Base-by-base conservation (phyloP, 2,888 invertebrate genomes). In the Elmis aenea region DNA sequence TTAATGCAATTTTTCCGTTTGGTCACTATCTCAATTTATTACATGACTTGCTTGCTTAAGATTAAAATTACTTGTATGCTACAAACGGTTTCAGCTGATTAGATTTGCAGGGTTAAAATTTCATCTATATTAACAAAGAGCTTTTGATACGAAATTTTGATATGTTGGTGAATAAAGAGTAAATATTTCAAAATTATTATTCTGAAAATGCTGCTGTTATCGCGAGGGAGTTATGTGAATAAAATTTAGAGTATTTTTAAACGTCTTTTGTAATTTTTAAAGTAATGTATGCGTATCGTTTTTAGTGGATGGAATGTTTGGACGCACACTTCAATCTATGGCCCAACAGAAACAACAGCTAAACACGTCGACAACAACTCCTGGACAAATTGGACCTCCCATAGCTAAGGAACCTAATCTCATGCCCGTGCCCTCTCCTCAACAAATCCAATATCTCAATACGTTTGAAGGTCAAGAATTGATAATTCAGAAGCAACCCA, bases 401-500 rank as follows among this genome's bases (percentile, higher is more conserved):
- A 67, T 68, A 39, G 75, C 74, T 40, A 87, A 88, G 73, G 89
- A 89, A 69, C 86, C 89, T 33, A 92, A 91, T 68, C 75, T 93
- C 61, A 89, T 93, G 86, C 93, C 93, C 46, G 93, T 94, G 57
- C 93, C 94, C 50, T 93, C 93, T 48, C 94, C 94, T 38, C 92
- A 93, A 71, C 93, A 92, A 76, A 92, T 94, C 64, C 91, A 90
- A 55, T 94, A 93, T 74, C 80, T 93, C 61, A 92, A 90, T 74
- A 86, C 91, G 55, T 93, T 94, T 68, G 93, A 94, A 76, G 92
- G 92, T 46, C 93, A 94, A 76, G 94, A 94, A 71, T 72, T 94
- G 61, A 93, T 92, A 54, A 94, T 94, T 71, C 93, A 93, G 65
- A 93, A 93, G 68, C 93, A 94, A 70, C 88, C 92, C 28, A 94